phyloP scores from a whole-genome alignment of 2,888 invertebrate species.

The Nymphalis urticae region DNA sequence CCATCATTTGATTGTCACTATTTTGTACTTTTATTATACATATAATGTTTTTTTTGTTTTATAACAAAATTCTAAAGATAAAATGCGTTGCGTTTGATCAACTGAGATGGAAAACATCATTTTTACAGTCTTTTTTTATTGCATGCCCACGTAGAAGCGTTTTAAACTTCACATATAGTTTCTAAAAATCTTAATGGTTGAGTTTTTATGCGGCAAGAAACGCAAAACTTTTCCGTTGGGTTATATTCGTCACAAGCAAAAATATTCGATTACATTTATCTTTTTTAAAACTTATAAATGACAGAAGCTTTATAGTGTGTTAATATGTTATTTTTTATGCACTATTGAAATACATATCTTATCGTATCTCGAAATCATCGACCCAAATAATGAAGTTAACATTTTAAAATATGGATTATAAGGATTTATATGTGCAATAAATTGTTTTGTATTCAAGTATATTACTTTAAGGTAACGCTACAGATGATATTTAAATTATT shows the following conservation, averaged over 20 bases:
- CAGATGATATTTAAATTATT: no score
- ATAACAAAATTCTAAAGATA: background rate
- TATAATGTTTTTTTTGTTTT: background rate
- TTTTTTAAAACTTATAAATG: no score
- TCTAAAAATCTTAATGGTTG: background rate
- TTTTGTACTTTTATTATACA: no score
- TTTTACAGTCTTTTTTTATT: slow-evolving; percentile 7
- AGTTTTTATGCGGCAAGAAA: slow-evolving; percentile 1
- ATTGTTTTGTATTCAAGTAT: no score
- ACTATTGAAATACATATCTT: no score
- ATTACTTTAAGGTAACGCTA: no score
- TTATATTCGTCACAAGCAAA: background rate
- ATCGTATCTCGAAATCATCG: no score
- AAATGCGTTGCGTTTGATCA: background rate
- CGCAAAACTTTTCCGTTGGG: background rate
- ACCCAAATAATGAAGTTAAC: no score
- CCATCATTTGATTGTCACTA: background rate
- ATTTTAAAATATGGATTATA: no score
- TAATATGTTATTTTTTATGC: no score
- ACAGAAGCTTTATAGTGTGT: no score
- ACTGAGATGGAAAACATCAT: slow-evolving; percentile 1
- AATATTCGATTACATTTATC: background rate
- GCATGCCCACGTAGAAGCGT: slow-evolving; percentile 2
- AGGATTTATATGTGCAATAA: no score
- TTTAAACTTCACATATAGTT: slow-evolving; percentile 6